phyloP scores from a whole-genome alignment of 1,140 invertebrate species.

The Planococcus citri region DNA sequence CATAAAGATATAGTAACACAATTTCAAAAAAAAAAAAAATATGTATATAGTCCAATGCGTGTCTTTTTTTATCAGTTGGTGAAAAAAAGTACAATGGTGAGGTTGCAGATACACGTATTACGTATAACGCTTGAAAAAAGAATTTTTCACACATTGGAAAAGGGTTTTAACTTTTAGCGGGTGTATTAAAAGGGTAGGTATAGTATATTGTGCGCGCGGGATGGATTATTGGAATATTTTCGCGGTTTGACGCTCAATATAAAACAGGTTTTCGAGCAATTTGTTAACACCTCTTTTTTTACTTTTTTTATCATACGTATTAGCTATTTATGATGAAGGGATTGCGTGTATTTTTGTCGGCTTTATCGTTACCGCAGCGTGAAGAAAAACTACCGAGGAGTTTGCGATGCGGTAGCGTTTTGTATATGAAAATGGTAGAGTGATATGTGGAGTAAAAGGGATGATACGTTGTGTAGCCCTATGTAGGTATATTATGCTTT shows the following conservation, averaged over 20 bases:
- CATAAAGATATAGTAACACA: neutral
- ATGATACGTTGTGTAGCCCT: no score
- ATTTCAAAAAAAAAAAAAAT: neutral
- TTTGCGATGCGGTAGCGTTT: no score
- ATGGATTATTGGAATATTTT: slow-evolving; percentile 4
- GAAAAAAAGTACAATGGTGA: neutral
- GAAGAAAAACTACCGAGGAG: no score
- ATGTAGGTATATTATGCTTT: no score
- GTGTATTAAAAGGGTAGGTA: neutral
- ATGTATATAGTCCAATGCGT: neutral
- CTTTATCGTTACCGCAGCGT: neutral
- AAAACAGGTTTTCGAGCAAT: neutral
- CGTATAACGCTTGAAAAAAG: neutral
- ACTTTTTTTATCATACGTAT: neutral
- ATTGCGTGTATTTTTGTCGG: neutral
- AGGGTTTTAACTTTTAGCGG: slow-evolving; percentile 1
- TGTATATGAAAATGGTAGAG: no score
- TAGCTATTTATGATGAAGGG: neutral
- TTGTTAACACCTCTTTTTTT: neutral
- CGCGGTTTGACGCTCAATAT: slow-evolving; percentile 1
- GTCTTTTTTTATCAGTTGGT: neutral
- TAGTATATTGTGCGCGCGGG: neutral
- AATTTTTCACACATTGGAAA: neutral
- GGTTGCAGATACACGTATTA: neutral
- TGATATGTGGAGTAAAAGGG: no score